Base-by-base conservation (phyloP, 2,888 invertebrate genomes). In the Sinotaia quadrata region DNA sequence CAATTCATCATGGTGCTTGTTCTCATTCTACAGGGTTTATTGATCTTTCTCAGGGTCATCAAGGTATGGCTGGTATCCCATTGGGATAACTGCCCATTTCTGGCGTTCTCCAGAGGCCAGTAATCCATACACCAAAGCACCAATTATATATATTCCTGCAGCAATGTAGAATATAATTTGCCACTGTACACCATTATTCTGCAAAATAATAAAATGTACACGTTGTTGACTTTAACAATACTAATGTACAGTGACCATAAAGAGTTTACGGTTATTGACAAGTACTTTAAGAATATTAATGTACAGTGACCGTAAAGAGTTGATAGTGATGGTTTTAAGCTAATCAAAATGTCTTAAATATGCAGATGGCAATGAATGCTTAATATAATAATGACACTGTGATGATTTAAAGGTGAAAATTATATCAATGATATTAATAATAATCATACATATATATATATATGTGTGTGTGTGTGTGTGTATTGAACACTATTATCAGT, bases 131-230 rank as follows among this genome's bases (percentile, higher is more conserved):
- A 95, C 89, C 58, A 94, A 85, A 33, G 94, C 94, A 0, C 96
- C 96, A n/a, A 93, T 76, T 0, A 94, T 89, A 85, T 96, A 97
- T 82, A 97, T 92, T 68, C 91, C 91, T 77, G 94, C 93, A 0
- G 95, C 93, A 81, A 96, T 93, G 88, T 94, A 94, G 88, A 96
- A 96, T 10, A 97, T 94, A 37, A 92, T 89, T 74, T 93, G 92
- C 97, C 97, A 97, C 89, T 96, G 93, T 24, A 91, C 91, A 12
- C 79, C 67, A 59, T 78, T 60, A 7, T 68, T 47, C 73, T 72
- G 67, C 8, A 7, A 15, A 57, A 24, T 2, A 44, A n/a, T 34
- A 34, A 60, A 10, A 56, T 18, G 10, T 44, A n/a, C 12, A 29
- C 21, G 24, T 12, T 12, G 41, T 41, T 10, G 18, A 10, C 18